Evolutionary conservation across 2,797 vertebrate species (phyloP).

Genomic region (Octomys mimax): DNA sequence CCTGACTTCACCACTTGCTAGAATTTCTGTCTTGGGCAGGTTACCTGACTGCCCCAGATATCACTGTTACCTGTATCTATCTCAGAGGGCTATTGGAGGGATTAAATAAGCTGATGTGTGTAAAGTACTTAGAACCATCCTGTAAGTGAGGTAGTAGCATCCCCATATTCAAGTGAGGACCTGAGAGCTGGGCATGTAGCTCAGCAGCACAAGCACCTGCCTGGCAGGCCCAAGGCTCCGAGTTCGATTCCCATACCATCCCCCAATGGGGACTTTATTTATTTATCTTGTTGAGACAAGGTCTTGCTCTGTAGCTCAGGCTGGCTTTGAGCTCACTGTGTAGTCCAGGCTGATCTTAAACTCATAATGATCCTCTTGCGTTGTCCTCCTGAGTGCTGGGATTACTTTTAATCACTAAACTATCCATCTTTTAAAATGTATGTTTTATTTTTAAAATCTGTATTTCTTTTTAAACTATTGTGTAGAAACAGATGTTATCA

Average conservation of each 20-base stretch:
- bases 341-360: too few relatives aligned
- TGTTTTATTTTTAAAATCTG: not conserved
- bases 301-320: too few relatives aligned
- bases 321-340: too few relatives aligned
- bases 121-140: not conserved
- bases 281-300: too few relatives aligned
- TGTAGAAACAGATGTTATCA: not conserved
- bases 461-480: not conserved
- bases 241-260: too few relatives aligned
- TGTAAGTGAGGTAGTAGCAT: not conserved
- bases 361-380: too few relatives aligned
- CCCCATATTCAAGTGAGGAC: not conserved
- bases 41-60: not conserved
- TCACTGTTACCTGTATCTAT: not conserved
- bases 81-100: not conserved
- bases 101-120: slow-evolving; percentile 1
- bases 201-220: too few relatives aligned
- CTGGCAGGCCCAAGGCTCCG: too few relatives aligned
- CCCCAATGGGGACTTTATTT: too few relatives aligned
- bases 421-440: not conserved
- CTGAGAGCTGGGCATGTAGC: not conserved
- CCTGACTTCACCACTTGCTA: not conserved
- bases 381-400: too few relatives aligned
- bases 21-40: not conserved
- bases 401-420: not conserved